Base-by-base conservation (phyloP, 1,140 invertebrate species). In the Campoletis sonorensis region DNA sequence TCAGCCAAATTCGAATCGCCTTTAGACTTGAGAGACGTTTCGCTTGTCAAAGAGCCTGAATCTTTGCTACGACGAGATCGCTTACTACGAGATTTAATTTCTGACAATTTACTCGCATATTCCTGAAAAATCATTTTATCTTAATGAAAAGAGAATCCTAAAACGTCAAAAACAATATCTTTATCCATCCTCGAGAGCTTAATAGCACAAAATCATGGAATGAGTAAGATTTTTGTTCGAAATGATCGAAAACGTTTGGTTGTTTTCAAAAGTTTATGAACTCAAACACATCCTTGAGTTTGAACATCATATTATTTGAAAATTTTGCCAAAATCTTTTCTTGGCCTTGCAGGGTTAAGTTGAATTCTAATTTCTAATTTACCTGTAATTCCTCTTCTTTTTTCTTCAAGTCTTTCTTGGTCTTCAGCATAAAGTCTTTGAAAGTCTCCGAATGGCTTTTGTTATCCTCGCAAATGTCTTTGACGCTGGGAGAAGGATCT, bases 381-480 rank as follows among this genome's bases (percentile, higher is more conserved):
- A 91, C 91, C 89, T 92, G 89, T 15, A 90, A 88, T 70, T 90
- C 88, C 51, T 91, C 88, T 37, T 92, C 90, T 71, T 91, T 91
- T 70, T 88, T 91, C 49, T 89, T 92, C 54, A 91, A 78, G 80
- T 86, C 91, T 33, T 90, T 86, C 67, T 91, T 91, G 81, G 89
- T 91, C 67, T 84, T 87, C 16, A 87, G 80, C 89, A 92, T 90
- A 37, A 92, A 89, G 71, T 91, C 90, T 73, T 90, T 90, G n/a
- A 90, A 86, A 30, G 85, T 87, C 61, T 91, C 89, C 73, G 89
- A 30, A 83, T 91, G 89, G 75, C 79, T 91, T 83, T 90, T 90
- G 79, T 80, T 87, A 64, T 88, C 84, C 61, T 91, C 89, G 45
- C 85, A 89, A 16, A 84, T 85, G 11, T 87, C 86, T 61, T 88